Base-by-base conservation (phyloP, 2,888 invertebrate species). In the Stenotaenia linearis region DNA sequence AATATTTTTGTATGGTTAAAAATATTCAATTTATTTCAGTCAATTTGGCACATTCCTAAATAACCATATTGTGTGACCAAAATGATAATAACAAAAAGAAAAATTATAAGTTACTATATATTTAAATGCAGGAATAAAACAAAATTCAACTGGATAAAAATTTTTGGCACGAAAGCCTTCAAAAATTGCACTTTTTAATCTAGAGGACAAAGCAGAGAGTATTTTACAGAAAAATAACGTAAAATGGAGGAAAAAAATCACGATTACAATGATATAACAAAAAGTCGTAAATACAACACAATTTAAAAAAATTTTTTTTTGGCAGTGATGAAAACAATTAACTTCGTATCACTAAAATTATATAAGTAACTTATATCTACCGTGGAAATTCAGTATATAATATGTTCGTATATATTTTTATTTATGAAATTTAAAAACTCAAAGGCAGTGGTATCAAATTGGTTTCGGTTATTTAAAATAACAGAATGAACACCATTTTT, bases 151-250 rank as follows among this genome's bases (percentile, higher is more conserved):
- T 69, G 69, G 69, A 69, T 69, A 69, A 69, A 69, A 28, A 15
- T 69, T 69, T 25, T 28, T 69, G 69, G 69, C 25, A 25, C 28
- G n/a, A 69, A 69, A 69, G 28, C 69, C 69, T 69, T 69, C 25
- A 25, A 25, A 69, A 69, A 69, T 69, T 69, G 69, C 69, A 69
- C 69, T 6, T 69, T 28, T 23, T 28, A 15, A 69, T 45, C 28
- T 50, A 21, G n/a, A 69, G 69, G 69, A 69, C 69, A 69, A 69
- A 69, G 69, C 69, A 69, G 69, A 69, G 25, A 69, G 69, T 69
- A 69, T 69, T 69, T 69, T 69, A 69, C 69, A 69, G 61, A 69
- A 69, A 18, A 50, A 18, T 50, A 50, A 21, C 50, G 21, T 50
- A 50, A 69, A 7, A 69, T 69, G 28, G 6, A 69, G 7, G 61